These are phyloP conservation scores for Tauraco erythrolophus DNA, from an alignment of 2,113 vertebrate genomes.

Conservation along the genomic window DNA sequence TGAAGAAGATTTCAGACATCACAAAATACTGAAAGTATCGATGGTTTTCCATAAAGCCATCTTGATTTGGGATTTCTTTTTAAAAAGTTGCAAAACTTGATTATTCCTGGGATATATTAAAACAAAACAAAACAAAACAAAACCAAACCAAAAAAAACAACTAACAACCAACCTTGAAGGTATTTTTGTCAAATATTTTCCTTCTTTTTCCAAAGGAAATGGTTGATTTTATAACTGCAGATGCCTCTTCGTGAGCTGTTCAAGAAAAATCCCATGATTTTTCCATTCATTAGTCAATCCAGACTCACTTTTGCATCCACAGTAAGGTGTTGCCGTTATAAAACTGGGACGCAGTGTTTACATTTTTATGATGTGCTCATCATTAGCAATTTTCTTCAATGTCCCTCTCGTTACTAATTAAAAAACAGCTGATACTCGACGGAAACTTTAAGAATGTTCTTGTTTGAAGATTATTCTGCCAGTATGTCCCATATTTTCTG, in stretches of 20 bases:
- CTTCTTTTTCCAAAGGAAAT: slow-evolving; percentile 56
- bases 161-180: neutral
- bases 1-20: neutral
- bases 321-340: neutral
- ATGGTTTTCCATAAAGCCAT: neutral
- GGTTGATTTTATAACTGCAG: slow-evolving; percentile 57
- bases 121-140: neutral
- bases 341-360: neutral
- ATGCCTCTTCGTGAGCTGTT: slow-evolving; percentile 36
- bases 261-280: slow-evolving; percentile 45
- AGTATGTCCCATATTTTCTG: neutral
- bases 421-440: neutral
- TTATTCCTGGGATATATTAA: neutral
- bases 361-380: neutral
- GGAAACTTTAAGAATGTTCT: slow-evolving; percentile 17
- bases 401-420: neutral
- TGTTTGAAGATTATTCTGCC: neutral
- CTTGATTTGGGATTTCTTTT: neutral
- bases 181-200: slow-evolving; percentile 44
- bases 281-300: slow-evolving; percentile 30
- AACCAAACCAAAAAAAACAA: no score
- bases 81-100: neutral
- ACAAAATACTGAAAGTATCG: neutral
- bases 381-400: neutral
- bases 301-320: neutral